Base-by-base conservation (phyloP, 2,797 vertebrate species). In the Myotis vivesi region DNA sequence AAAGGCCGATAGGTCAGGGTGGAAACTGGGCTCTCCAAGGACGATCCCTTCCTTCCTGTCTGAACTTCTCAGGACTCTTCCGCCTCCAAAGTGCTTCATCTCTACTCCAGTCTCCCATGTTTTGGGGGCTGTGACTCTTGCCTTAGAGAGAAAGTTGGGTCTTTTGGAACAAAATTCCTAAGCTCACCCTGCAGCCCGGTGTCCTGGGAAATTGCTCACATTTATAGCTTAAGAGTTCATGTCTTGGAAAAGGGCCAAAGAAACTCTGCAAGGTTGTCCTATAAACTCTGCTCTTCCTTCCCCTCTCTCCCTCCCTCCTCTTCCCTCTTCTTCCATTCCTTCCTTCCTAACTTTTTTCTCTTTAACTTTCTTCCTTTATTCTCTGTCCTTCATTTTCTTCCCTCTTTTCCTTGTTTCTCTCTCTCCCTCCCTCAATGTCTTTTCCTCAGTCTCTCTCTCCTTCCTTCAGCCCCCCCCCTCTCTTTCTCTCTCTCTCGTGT, bases 1-100 rank as follows among this genome's bases (percentile, higher is more conserved):
- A 97, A 97, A 98, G 96, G 95, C 93, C 73, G 41, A 71, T 81
- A 68, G 81, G 91, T 93, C 86, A 81, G 75, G 94, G 81, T 49
- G 20, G 38, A 95, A 90, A 94, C 76, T 83, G 88, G n/a, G 33
- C 86, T 87, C 94, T 69, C 87, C 95, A 95, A 85, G 20, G 30
- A 36, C 11, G 28, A 89, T 85, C 51, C 82, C 55, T 96, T 93
- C 72, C 86, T 73, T 85, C 92, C 46, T 3, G 30, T 49, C 69
- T 20, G 85, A 89, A 0, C 0, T 22, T 46, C 41, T 89, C 3
- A 8, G n/a, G 49, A 68, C 13, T 5, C 49, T 19, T 23, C 16
- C 0, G 0, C 38, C 80, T 77, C 83, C 59, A 17, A 38, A 69
- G 22, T 1, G 36, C 25, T 36, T 6, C 28, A 4, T 62, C 25